Percentiles rank a stretch among this genome's conserved stretches.
phyloP scores from a whole-genome alignment of 1,140 invertebrate species.

The Pseudachorutes palmiensis region DNA sequence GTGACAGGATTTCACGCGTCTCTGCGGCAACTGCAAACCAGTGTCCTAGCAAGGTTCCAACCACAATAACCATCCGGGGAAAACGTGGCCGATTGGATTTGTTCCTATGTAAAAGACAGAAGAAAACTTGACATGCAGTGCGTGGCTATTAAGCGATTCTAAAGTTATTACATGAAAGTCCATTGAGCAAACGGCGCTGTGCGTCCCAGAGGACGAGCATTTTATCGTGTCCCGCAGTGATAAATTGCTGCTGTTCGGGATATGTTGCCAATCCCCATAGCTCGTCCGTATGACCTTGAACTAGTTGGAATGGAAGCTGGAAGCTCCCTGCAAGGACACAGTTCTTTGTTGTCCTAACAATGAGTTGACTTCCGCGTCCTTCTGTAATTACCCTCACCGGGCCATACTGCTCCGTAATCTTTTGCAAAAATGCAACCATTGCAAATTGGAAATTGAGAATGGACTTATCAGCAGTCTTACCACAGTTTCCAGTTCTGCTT shows the following conservation, averaged over 20 bases:
- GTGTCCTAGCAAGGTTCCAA: constrained; percentile 68
- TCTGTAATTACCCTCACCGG: constrained; percentile 74
- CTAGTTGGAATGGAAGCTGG: constrained; percentile 69
- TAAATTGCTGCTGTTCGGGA: constrained; percentile 74
- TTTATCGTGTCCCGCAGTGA: constrained; percentile 77
- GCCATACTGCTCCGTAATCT: constrained; percentile 82
- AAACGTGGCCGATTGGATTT: constrained; percentile 73
- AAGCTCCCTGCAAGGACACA: constrained; percentile 75
- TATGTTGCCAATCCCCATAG: constrained; percentile 78
- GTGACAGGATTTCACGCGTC: constrained; percentile 65
- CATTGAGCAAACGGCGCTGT: constrained; percentile 81
- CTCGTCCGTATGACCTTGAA: constrained; percentile 80
- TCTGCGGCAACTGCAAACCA: constrained; percentile 83
- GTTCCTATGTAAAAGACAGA: too few relatives aligned
- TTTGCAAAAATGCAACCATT: constrained; percentile 35
- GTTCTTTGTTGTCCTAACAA: constrained; percentile 83
- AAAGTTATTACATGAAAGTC: constrained; percentile 65
- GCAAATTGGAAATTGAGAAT: neutral
- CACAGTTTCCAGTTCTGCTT: constrained; percentile 60
- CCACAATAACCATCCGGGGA: constrained; percentile 71
- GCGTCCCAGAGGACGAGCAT: constrained; percentile 84
- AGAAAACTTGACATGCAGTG: too few relatives aligned
- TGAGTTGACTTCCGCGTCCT: constrained; percentile 69
- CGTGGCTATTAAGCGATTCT: too few relatives aligned
- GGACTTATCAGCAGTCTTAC: constrained; percentile 46